These are phyloP conservation scores for Lordiphosa clarofinis DNA, from an alignment of 1,140 invertebrate genomes.

Conservation along the genomic window DNA sequence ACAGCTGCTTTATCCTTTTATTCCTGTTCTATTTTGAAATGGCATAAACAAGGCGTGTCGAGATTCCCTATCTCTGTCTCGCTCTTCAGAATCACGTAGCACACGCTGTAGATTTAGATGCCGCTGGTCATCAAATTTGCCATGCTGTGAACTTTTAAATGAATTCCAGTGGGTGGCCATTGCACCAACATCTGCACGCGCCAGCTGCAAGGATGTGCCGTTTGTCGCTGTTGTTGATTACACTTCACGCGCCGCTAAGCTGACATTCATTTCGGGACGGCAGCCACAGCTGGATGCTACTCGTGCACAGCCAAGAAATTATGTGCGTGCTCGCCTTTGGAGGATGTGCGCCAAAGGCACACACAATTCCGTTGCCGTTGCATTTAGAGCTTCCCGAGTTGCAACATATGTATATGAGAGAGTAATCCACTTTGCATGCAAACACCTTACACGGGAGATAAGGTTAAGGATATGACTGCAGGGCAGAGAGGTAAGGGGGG, in stretches of 20 bases:
- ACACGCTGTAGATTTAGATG: conserved; percentile 63
- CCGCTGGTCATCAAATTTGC: conserved; percentile 69
- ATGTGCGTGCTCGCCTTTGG: conserved; percentile 51
- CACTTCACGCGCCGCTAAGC: conserved; percentile 71
- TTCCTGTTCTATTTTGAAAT: conserved; percentile 33
- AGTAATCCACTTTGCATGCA: conserved; percentile 70
- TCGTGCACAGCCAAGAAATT: conserved; percentile 36
- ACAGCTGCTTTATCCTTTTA: conserved; percentile 33
- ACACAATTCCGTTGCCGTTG: conserved; percentile 25
- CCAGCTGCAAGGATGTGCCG: conserved; percentile 41
- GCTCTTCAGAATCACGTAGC: conserved; percentile 38
- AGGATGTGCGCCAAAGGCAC: conserved; percentile 18
- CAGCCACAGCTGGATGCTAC: conserved; percentile 49
- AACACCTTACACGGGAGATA: conserved; percentile 31
- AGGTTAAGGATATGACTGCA: conserved; percentile 10
- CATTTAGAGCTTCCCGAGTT: conserved; percentile 9
- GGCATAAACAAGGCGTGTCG: conserved; percentile 34
- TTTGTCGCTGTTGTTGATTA: conserved; percentile 61
- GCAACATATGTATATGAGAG: conserved; percentile 32
- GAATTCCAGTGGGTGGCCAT: conserved; percentile 37
- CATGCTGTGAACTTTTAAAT: conserved; percentile 65
- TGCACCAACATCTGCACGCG: conserved; percentile 13
- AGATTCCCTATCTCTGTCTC: neutral
- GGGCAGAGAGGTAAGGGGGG: conserved; percentile 5
- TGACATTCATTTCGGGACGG: conserved; percentile 46